Evolutionary conservation across 2,797 vertebrate genomes (phyloP), one percentile per base, ranked within the genome.

Genomic region (Philypnodon macrostomus): DNA sequence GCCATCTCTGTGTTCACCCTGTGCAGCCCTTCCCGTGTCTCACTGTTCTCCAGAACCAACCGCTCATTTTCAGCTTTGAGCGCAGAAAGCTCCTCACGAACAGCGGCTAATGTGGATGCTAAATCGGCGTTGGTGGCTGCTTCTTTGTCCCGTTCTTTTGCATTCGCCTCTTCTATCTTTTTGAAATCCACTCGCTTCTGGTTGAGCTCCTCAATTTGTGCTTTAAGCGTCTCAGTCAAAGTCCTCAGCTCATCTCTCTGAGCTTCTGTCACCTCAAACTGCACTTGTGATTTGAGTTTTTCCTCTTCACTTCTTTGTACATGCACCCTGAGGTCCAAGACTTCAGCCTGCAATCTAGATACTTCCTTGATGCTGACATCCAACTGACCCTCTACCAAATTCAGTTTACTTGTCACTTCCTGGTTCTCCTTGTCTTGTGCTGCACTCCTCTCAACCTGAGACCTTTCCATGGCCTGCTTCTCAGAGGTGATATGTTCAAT

Each of bases 1-100:
- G 93, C 94, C 58, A 92, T 94, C 80, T 95, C 95, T 0, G 89
- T 94, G 84, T 96, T 96, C 12, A 90, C 92, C 37, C 85, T 85
- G 62, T 93, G 89, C 46, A 96, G 88, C 33, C 88, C 80, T 23
- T 97, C 95, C 19, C 89, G 90, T 11, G 84, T 89, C 73, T 97
- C 95, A 0, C 77, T 75, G 0, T 81, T 91, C 69, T 95, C 93
- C 35, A 87, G 66, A 10, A 66, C 77, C 30, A 91, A 74, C 24
- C 62, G 79, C 47, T 88, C 76, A 5, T 91, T 87, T 56, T 85
- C 80, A 3, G 65, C 70, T 41, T 92, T 93, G 2, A 88, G 75
- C n/a, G 45, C 65, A 23, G 73, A 66, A 7, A 92, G 52, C 63
- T 93, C 88, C 37, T 92, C 88, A 27, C 71, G 81, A 29, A 89